A percentile compares a stretch with the other conserved stretches of the same genome.
phyloP scores from a whole-genome alignment of 2,888 invertebrate species.

The Pterobdella sp. region DNA sequence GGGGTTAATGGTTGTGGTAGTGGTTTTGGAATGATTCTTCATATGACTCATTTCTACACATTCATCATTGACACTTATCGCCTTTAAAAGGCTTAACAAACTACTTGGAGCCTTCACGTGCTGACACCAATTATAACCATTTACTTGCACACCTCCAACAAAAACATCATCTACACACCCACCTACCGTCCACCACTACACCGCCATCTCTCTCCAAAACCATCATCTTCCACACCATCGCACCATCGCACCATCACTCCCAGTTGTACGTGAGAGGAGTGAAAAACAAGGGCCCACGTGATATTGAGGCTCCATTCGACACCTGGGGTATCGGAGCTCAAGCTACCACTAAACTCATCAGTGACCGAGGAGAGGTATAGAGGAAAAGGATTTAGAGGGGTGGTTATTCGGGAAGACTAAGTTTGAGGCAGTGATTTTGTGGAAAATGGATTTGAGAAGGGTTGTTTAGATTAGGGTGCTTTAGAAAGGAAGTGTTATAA shows the following conservation, averaged over 20 bases:
- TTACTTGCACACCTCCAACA: too few species aligned
- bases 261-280: constrained; percentile 28
- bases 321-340: constrained; percentile 53
- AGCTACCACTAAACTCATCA: constrained; percentile 52
- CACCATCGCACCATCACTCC: not conserved
- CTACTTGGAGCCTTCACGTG: too few species aligned
- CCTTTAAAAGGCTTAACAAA: too few species aligned
- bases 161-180: not conserved
- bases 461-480: not conserved
- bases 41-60: too few species aligned
- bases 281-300: constrained; percentile 29
- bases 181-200: not conserved
- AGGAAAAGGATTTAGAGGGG: too few species aligned
- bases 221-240: not conserved
- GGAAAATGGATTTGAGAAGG: not conserved
- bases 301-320: constrained; percentile 33
- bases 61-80: too few species aligned
- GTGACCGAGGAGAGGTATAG: constrained; percentile 53
- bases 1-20: not conserved
- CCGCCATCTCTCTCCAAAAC: not conserved
- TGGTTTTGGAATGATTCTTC: too few species aligned
- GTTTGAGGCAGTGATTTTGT: not conserved
- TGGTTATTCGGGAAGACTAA: not conserved
- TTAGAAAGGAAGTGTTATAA: not conserved
- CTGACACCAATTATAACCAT: too few species aligned